These are phyloP conservation scores for Antitype chi DNA, from an alignment of 2,888 invertebrate species.

Conservation along the genomic window DNA sequence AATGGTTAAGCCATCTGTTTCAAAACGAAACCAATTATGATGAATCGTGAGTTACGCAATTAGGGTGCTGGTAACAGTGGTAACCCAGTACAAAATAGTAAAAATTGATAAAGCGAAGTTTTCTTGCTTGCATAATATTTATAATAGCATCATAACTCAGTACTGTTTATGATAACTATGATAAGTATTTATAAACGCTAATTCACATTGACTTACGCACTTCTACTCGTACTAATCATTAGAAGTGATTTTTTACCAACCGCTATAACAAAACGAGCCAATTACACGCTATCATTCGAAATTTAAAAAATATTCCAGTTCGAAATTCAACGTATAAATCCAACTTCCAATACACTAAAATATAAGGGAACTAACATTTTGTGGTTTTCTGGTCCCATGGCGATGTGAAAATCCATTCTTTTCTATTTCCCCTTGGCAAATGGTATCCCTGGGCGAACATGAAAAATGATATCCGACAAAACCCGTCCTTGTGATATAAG, in stretches of 20 bases:
- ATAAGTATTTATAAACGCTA: slow-evolving; percentile 18
- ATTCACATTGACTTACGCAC: slow-evolving; percentile 17
- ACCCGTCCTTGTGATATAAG: slow-evolving; percentile 61
- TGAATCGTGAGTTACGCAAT: no score
- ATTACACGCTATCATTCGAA: slow-evolving; percentile 42
- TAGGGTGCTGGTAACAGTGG: no score
- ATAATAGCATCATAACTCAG: slow-evolving; percentile 16
- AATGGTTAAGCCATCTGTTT: no score
- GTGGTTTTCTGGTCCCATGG: slow-evolving; percentile 26
- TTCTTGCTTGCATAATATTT: slow-evolving; percentile 8
- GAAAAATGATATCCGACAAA: slow-evolving; percentile 63
- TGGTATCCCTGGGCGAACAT: slow-evolving; percentile 55
- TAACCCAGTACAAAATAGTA: not conserved
- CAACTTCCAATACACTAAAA: slow-evolving; percentile 16
- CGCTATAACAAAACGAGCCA: slow-evolving; percentile 20
- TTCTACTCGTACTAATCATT: slow-evolving; percentile 4
- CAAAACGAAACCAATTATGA: no score
- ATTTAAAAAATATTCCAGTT: slow-evolving; percentile 13
- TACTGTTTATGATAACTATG: slow-evolving; percentile 29
- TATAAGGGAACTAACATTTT: slow-evolving; percentile 27
- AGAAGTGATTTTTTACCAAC: slow-evolving; percentile 19
- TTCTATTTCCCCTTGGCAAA: slow-evolving; percentile 58
- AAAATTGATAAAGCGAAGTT: slow-evolving; percentile 5
- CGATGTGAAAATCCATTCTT: slow-evolving; percentile 46
- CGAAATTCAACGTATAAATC: slow-evolving; percentile 19